Conservation (phyloP, 2,113 vertebrate species). For the Pholis gunnellus region DNA sequence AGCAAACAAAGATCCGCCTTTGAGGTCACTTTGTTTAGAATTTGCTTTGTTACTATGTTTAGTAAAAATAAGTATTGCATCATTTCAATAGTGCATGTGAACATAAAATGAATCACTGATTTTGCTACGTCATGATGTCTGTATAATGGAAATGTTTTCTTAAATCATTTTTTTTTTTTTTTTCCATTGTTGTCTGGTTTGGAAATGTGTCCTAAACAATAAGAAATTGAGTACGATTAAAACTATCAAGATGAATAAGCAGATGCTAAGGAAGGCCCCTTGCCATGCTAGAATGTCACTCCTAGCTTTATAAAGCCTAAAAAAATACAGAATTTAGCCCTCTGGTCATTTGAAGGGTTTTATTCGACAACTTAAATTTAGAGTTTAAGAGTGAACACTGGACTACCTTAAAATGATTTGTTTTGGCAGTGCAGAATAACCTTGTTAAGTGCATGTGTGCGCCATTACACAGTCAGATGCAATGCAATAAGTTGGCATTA, state of each 20-base stretch:
- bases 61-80: not conserved
- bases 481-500: slow-evolving; percentile 35
- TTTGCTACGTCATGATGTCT: no score
- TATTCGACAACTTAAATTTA: not conserved
- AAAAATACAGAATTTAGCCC: not conserved
- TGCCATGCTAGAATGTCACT: not conserved
- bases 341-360: not conserved
- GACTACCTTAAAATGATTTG: slow-evolving; percentile 15
- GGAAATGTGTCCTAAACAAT: not conserved
- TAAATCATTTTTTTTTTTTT: no score
- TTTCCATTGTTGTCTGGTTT: not conserved
- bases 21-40: not conserved
- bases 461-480: slow-evolving; percentile 16
- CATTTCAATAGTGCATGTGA: not conserved
- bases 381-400: not conserved
- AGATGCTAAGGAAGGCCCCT: no score
- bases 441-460: not conserved
- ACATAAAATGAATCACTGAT: not conserved
- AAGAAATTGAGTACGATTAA: not conserved
- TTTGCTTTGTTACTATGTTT: not conserved
- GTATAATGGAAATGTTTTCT: not conserved
- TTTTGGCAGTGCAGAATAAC: slow-evolving; percentile 7
- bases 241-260: not conserved
- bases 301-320: not conserved
- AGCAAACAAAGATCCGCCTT: slow-evolving; percentile 30